phyloP scores from a whole-genome alignment of 1,140 invertebrate species.

The Stratiolaelaps scimitus region DNA sequence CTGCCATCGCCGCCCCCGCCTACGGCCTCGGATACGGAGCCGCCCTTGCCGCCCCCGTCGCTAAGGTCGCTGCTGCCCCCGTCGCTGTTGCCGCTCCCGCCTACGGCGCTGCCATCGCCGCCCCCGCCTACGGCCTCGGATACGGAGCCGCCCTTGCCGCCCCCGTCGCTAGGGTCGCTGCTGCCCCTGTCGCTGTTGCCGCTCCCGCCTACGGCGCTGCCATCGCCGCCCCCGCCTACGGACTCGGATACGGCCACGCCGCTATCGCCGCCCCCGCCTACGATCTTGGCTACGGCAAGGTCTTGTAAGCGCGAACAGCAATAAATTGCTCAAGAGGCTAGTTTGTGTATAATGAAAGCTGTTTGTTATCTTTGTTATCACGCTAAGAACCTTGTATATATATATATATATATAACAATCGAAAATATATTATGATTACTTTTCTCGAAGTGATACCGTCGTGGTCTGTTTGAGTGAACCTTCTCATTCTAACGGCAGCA shows the following conservation, averaged over 20 bases:
- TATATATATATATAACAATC: too few species aligned
- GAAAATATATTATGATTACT: too few species aligned
- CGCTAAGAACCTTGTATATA: too few species aligned
- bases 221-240: not conserved
- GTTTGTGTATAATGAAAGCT: too few species aligned
- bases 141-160: not conserved
- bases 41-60: not conserved
- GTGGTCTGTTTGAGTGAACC: too few species aligned
- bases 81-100: not conserved
- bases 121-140: constrained; percentile 21
- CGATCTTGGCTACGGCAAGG: too few species aligned
- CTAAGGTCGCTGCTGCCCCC: not conserved
- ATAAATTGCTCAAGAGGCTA: too few species aligned
- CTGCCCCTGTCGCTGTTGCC: not conserved
- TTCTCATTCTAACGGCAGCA: too few species aligned
- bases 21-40: not conserved
- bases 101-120: constrained; percentile 3
- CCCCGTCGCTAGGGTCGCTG: not conserved
- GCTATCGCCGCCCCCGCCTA: too few species aligned
- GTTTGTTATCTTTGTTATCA: too few species aligned
- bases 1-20: not conserved
- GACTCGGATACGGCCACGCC: constrained; percentile 8
- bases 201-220: not conserved
- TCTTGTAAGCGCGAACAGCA: too few species aligned
- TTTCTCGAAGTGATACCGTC: too few species aligned